Percentiles rank a stretch among this genome's conserved stretches.
phyloP scores from a whole-genome alignment of 1,140 invertebrate species.

The Chlorops oryzae region DNA sequence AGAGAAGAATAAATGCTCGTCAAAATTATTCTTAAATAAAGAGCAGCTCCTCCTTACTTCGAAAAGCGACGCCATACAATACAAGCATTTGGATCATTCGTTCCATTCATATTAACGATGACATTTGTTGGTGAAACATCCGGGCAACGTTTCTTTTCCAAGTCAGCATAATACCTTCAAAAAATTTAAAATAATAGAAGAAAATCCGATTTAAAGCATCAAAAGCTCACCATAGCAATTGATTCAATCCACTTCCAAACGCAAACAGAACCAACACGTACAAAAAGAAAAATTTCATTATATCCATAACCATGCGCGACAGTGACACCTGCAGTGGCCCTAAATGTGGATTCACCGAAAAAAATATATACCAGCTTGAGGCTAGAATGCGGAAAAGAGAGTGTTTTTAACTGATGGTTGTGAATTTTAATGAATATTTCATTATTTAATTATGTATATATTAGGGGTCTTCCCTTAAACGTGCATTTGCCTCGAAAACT shows the following conservation, averaged over 20 bases:
- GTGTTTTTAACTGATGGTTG: no score
- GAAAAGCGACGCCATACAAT: constrained; percentile 85
- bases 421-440: no score
- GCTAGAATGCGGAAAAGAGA: no score
- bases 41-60: constrained; percentile 58
- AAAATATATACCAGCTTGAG: constrained; percentile 98
- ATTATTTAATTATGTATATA: no score
- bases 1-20: background rate
- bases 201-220: background rate
- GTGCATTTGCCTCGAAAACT: no score
- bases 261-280: constrained; percentile 95
- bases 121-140: constrained; percentile 47
- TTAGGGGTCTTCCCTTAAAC: no score
- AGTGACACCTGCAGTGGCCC: constrained; percentile 96
- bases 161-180: constrained; percentile 94
- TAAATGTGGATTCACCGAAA: constrained; percentile 96
- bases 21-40: background rate
- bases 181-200: constrained; percentile 60
- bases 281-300: constrained; percentile 94
- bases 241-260: constrained; percentile 56
- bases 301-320: constrained; percentile 96
- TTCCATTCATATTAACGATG: constrained; percentile 50
- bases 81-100: constrained; percentile 74
- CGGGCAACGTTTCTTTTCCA: constrained; percentile 78
- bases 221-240: constrained; percentile 71